These are phyloP conservation scores for Psophia crepitans DNA, from an alignment of 2,113 vertebrate genomes.

Conservation along the genomic window DNA sequence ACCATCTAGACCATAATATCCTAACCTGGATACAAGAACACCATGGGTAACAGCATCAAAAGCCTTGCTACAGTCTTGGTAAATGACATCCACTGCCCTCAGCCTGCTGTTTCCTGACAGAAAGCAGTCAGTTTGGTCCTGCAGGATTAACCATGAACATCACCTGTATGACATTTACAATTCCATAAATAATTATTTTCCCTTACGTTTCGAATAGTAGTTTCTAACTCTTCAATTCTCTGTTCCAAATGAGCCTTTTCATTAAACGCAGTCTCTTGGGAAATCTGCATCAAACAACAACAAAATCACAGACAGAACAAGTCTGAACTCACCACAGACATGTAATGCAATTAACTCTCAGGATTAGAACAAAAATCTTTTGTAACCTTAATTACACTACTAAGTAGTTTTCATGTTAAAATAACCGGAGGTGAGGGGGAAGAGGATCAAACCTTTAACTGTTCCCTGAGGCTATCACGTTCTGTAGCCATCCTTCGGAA, in stretches of 20 bases:
- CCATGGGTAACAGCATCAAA: background rate
- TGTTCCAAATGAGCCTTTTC: slow-evolving; percentile 82
- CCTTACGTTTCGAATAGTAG: slow-evolving; percentile 74
- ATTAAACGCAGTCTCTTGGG: slow-evolving; percentile 77
- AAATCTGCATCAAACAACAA: slow-evolving; percentile 74
- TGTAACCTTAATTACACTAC: background rate
- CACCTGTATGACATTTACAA: background rate
- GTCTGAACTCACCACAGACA: background rate
- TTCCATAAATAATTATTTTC: background rate
- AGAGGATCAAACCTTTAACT: slow-evolving; percentile 69
- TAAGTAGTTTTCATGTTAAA: background rate
- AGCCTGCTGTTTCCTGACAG: background rate
- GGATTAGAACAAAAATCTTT: background rate
- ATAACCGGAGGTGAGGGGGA: background rate
- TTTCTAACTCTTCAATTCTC: slow-evolving; percentile 80
- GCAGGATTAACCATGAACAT: background rate
- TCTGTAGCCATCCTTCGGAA: slow-evolving; percentile 80
- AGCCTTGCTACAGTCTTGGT: background rate
- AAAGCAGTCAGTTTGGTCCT: background rate
- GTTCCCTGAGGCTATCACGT: slow-evolving; percentile 76
- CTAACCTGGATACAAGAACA: background rate
- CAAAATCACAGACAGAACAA: background rate
- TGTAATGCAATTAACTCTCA: background rate
- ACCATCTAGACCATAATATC: background rate
- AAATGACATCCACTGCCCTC: background rate